Evolutionary conservation across 1,140 invertebrate species (phyloP), one percentile per base, ranked within the genome.

Genomic region (Pogonomyrmex californicus): DNA sequence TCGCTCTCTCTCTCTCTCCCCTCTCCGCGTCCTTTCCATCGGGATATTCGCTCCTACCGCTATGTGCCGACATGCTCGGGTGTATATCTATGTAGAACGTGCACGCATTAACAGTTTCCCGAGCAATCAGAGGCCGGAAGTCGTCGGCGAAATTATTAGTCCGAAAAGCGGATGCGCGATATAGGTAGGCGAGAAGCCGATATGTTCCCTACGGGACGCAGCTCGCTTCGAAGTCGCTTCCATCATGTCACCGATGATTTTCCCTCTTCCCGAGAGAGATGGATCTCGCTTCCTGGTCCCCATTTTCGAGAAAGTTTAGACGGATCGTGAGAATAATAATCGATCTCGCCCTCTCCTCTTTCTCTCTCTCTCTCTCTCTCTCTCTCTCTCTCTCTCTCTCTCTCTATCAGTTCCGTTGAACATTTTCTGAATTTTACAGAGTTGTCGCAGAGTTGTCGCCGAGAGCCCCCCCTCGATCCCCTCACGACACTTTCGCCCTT

Each of bases 111-210:
- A 23, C 83, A 88, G 91, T 88, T 92, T 93, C 92, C 91, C 63
- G 66, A 88, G 92, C 89, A 93, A 94, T 94, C 92, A 91, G 62
- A 89, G 88, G 58, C 90, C 89, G 93, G 93, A 93, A 93, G 93
- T 93, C 93, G 86, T 41, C 88, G 87, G 85, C 88, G 90, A 93
- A 92, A 94, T 94, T 91, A 93, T 91, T 90, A 88, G 70, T 89
- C 90, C 86, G 79, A 90, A 86, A 81, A 76, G 78, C 87, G 92
- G 93, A 93, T 91, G 92, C 90, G 78, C 81, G 73, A 62, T 44
- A 58, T 68, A 33, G 51, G 12, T n/a, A 14, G n/a, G 56, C 41
- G 41, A 65, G 63, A 78, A 68, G 77, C 12, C 79, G 66, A 76
- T 90, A 65, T 41, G 54, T 47, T 47, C 36, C 33, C 68, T 44